phyloP scores from a whole-genome alignment of 2,797 vertebrate genomes.

The Chelonia mydas region DNA sequence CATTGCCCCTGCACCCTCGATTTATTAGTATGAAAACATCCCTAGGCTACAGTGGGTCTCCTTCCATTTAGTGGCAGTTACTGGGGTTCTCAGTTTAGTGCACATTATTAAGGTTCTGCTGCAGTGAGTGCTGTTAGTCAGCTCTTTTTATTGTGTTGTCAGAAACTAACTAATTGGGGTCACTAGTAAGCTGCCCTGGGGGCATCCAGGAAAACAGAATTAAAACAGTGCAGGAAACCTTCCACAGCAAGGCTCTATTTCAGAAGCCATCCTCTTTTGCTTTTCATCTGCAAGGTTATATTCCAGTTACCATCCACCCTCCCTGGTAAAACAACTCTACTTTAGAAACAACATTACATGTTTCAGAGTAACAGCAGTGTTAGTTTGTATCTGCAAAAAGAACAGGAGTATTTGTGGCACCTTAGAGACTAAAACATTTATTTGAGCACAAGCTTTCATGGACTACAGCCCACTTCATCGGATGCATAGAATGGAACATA shows the following conservation, averaged over 20 bases:
- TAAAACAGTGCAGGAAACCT: background rate
- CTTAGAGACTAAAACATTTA: no score
- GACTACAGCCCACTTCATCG: no score
- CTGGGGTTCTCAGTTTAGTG: conserved; percentile 23
- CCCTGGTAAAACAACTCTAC: conserved; percentile 46
- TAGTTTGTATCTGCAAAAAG: no score
- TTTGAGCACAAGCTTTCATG: no score
- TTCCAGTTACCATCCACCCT: conserved; percentile 70
- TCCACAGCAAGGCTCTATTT: conserved; percentile 30
- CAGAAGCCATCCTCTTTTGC: conserved; percentile 4
- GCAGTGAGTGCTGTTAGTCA: background rate
- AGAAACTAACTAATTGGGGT: background rate
- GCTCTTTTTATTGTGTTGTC: background rate
- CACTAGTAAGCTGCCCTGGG: conserved; percentile 8
- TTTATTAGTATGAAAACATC: background rate
- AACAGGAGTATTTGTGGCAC: no score
- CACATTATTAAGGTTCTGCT: background rate
- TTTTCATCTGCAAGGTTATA: conserved; percentile 50
- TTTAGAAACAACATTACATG: background rate
- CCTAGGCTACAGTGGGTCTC: background rate
- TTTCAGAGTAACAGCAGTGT: no score
- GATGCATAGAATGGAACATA: no score
- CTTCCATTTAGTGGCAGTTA: conserved; percentile 7
- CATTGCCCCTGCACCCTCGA: background rate
- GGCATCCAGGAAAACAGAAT: background rate